Conservation (phyloP, 2,888 invertebrate species). For the Incurvaria masculella region DNA sequence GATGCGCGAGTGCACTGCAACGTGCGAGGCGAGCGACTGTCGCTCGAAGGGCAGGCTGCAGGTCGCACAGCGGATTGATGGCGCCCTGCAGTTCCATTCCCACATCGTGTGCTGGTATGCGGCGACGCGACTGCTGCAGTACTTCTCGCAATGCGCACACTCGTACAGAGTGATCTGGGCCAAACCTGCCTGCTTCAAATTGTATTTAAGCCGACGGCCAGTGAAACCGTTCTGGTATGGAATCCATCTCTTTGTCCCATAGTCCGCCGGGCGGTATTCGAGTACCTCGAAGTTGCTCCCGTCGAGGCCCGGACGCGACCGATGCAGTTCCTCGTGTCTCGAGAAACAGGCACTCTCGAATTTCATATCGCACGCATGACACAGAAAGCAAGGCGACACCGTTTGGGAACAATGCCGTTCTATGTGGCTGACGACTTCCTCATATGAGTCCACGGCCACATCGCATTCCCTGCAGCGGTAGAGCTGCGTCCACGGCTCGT, state of each 20-base stretch:
- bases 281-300: constrained; percentile 25
- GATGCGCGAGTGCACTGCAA: no score
- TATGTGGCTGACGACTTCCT: constrained; percentile 28
- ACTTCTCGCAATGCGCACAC: constrained; percentile 23
- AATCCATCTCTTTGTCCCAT: constrained; percentile 22
- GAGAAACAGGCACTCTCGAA: constrained; percentile 23
- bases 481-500: constrained; percentile 28
- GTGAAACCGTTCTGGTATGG: constrained; percentile 25
- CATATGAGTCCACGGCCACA: constrained; percentile 25
- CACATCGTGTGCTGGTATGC: constrained; percentile 6
- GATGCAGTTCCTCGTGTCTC: constrained; percentile 24
- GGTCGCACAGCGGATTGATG: no score
- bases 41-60: no score
- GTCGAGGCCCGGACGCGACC: constrained; percentile 12
- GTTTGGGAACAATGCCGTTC: constrained; percentile 26
- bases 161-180: constrained; percentile 22
- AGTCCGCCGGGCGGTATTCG: constrained; percentile 22
- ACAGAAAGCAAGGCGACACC: constrained; percentile 17
- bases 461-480: constrained; percentile 27
- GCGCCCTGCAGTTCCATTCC: no score
- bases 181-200: constrained; percentile 21
- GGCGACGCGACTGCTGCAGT: constrained; percentile 12
- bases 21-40: no score
- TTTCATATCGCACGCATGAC: constrained; percentile 25
- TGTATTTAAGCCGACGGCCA: constrained; percentile 18